These are phyloP conservation scores for Urocolius indicus DNA, from an alignment of 2,113 vertebrate species.

Conservation along the genomic window DNA sequence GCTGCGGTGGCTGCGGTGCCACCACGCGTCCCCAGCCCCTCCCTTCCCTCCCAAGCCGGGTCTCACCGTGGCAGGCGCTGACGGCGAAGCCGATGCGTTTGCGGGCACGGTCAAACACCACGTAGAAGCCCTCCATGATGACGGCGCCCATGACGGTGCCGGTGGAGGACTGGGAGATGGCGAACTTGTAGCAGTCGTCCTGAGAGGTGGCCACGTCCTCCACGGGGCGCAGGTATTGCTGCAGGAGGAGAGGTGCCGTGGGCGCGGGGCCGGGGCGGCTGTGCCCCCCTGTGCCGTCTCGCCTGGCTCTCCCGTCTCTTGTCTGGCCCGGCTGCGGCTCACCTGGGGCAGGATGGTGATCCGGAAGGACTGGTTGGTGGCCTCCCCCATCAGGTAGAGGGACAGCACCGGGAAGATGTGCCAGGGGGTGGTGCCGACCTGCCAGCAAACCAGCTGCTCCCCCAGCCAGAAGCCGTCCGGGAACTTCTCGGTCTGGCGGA, in stretches of 20 bases:
- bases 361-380: slow-evolving; percentile 95
- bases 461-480: slow-evolving; percentile 95
- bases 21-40: fast-evolving
- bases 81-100: slow-evolving; percentile 96
- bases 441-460: slow-evolving; percentile 98
- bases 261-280: neutral
- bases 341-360: slow-evolving; percentile 99
- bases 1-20: fast-evolving
- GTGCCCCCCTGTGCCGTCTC: fast-evolving
- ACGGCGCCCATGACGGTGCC: slow-evolving; percentile 97
- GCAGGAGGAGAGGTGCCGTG: neutral
- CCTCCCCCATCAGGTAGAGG: slow-evolving; percentile 96
- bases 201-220: slow-evolving; percentile 94
- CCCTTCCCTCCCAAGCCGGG: neutral
- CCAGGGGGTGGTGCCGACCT: slow-evolving; percentile 95
- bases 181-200: slow-evolving; percentile 98
- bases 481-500: slow-evolving; percentile 92
- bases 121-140: slow-evolving; percentile 99
- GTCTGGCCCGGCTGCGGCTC: neutral
- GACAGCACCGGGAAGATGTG: slow-evolving; percentile 97
- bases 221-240: slow-evolving; percentile 97
- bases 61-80: slow-evolving; percentile 94
- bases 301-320: neutral
- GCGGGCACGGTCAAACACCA: slow-evolving; percentile 92
- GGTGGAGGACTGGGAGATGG: slow-evolving; percentile 95